These are phyloP conservation scores for Drosophila littoralis DNA, from an alignment of 1,140 invertebrate genomes.

Conservation along the genomic window DNA sequence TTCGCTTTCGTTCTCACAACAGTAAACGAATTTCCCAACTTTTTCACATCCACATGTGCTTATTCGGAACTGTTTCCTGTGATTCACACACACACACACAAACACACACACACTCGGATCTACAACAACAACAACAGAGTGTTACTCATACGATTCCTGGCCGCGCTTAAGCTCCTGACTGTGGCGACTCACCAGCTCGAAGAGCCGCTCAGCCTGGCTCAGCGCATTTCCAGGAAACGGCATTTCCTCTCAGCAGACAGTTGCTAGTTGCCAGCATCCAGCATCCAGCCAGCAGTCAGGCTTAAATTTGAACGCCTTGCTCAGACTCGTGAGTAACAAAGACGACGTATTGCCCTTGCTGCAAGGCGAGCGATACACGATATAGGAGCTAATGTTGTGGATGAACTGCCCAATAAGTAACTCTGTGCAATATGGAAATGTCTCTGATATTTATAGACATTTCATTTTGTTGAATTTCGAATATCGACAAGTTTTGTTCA, in stretches of 20 bases:
- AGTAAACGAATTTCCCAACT: constrained; percentile 42
- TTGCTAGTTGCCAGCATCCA: constrained; percentile 2
- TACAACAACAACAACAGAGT: neutral
- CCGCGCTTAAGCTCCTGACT: constrained; percentile 26
- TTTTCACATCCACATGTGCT: constrained; percentile 47
- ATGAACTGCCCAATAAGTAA: no score
- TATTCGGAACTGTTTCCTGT: constrained; percentile 56
- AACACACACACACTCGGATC: neutral
- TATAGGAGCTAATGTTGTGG: no score
- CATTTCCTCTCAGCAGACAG: constrained; percentile 51
- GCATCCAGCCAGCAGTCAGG: neutral
- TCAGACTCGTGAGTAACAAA: neutral
- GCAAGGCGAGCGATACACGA: neutral
- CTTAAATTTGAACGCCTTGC: constrained; percentile 1
- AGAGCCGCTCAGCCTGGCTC: constrained; percentile 18
- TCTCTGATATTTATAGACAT: no score
- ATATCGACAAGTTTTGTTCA: no score
- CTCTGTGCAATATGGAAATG: no score
- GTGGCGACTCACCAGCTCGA: neutral
- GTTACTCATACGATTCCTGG: constrained; percentile 6
- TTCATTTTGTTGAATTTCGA: no score
- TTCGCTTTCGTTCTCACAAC: constrained; percentile 75
- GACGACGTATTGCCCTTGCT: constrained; percentile 4
- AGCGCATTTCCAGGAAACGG: constrained; percentile 76
- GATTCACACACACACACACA: constrained; percentile 45